Evolutionary conservation across 2,888 invertebrate genomes (phyloP), one percentile per base, ranked within the genome.

Genomic region (Onchidella celtica): DNA sequence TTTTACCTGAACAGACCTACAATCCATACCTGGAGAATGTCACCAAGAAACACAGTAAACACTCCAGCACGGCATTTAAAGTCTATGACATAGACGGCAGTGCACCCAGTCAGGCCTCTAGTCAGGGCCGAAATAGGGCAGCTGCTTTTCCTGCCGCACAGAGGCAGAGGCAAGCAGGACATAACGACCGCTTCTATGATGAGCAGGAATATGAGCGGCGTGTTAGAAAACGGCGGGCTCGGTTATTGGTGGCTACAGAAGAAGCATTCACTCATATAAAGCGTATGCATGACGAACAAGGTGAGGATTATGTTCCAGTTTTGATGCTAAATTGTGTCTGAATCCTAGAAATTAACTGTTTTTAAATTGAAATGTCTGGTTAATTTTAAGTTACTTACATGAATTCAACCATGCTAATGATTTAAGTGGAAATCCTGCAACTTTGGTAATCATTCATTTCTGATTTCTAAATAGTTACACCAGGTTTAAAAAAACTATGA

Each of bases 191-290:
- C 55, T 98, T 99, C 94, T 98, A 99, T 93, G 99, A 99, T 93
- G 99, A 99, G 94, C 97, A 98, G 91, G 99, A 99, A 94, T 97
- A 98, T 89, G 98, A 98, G 91, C 94, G 98, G 3, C 95, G 98
- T 80, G 98, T 99, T 80, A 95, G 97, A 90, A 99, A 99, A 93
- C 95, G 99, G 0, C 95, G 96, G 82, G 98, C 99, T 3, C 94
- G 99, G 29, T 95, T 99, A 61, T 95, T 98, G 79, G 96, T 97
- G 0, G 98, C 99, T 0, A 97, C 98, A 0, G 99, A 99, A 93
- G 99, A 99, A 92, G 98, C 99, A 0, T 99, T 99, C 93, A 98
- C 98, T 17, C 99, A 99, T 92, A 98, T 99, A 86, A 96, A 97
- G 90, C 95, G 98, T 57, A 95, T 98, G 84, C 94, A 94, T 88